Evolutionary conservation across 2,797 vertebrate genomes (phyloP).

Genomic region (Selene dorsalis): DNA sequence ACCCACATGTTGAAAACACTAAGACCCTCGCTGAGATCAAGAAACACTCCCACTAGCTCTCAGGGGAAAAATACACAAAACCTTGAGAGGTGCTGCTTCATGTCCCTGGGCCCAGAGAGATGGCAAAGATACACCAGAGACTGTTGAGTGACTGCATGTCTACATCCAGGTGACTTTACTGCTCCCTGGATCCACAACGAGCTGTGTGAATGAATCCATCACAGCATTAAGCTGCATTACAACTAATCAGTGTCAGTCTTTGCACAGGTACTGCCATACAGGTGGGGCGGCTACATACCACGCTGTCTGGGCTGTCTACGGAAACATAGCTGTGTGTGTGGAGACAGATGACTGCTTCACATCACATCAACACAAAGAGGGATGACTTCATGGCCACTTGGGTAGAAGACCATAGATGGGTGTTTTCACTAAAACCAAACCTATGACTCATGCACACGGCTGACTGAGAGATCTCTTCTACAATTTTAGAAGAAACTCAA

Average conservation of each 20-base stretch:
- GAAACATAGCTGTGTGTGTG: background rate
- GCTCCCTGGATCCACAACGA: background rate
- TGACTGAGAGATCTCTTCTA: conserved; percentile 15
- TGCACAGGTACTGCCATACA: conserved; percentile 12
- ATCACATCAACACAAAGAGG: conserved; percentile 11
- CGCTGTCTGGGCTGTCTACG: background rate
- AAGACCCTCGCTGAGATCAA: conserved; percentile 34
- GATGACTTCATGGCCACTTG: conserved; percentile 38
- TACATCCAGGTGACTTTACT: background rate
- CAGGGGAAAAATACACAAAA: conserved; percentile 38
- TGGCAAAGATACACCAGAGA: background rate
- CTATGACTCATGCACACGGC: conserved; percentile 51
- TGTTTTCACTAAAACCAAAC: conserved; percentile 45
- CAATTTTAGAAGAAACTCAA: background rate
- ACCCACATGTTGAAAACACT: conserved; percentile 51
- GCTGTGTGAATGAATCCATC: background rate
- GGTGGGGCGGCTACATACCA: conserved; percentile 19
- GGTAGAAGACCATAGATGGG: conserved; percentile 22
- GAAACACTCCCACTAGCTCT: conserved; percentile 24
- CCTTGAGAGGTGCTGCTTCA: conserved; percentile 11
- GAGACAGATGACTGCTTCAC: conserved; percentile 18
- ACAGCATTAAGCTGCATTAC: background rate
- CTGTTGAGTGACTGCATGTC: background rate
- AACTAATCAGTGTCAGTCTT: conserved; percentile 1
- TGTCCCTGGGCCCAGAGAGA: conserved; percentile 16